Percentiles rank a stretch among this genome's conserved stretches.
Conservation (phyloP, 2,888 invertebrate species). For the Drosophila mettleri region DNA sequence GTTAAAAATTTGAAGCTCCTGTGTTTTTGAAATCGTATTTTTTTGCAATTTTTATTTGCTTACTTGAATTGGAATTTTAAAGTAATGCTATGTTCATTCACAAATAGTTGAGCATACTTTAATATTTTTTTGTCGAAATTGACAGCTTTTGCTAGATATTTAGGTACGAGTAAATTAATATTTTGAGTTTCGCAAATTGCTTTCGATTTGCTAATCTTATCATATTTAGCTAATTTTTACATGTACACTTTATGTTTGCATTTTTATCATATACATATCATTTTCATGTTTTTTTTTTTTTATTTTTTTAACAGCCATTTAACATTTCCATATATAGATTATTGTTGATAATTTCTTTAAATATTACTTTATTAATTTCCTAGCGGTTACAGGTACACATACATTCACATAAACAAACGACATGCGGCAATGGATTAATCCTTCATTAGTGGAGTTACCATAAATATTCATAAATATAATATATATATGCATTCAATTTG, state of each 20-base stretch:
- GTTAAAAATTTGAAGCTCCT: constrained; percentile 73
- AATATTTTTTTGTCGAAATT: constrained; percentile 56
- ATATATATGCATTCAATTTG: constrained; percentile 30
- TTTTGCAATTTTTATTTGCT: constrained; percentile 7
- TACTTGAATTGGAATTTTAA: constrained; percentile 25
- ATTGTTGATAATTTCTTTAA: constrained; percentile 55
- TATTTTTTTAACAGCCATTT: constrained; percentile 65
- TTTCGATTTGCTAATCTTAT: constrained; percentile 40
- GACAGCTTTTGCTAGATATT: constrained; percentile 57
- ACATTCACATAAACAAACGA: constrained; percentile 60
- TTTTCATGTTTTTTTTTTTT: too few relatives aligned
- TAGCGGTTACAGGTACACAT: constrained; percentile 65
- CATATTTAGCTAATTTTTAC: constrained; percentile 27
- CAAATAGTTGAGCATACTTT: constrained; percentile 29
- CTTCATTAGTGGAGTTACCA: constrained; percentile 15
- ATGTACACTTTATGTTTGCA: constrained; percentile 35
- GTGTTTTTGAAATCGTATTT: constrained; percentile 9
- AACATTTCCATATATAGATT: constrained; percentile 59
- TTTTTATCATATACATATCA: constrained; percentile 31
- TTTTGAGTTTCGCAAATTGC: constrained; percentile 64
- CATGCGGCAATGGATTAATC: constrained; percentile 66
- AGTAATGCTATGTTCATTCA: constrained; percentile 41
- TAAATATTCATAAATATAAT: constrained; percentile 5
- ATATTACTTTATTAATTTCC: constrained; percentile 7
- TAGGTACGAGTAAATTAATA: constrained; percentile 16